Evolutionary conservation across 2,888 invertebrate species (phyloP), one percentile per base, ranked within the genome.

Genomic region (Diloba caeruleocephala): DNA sequence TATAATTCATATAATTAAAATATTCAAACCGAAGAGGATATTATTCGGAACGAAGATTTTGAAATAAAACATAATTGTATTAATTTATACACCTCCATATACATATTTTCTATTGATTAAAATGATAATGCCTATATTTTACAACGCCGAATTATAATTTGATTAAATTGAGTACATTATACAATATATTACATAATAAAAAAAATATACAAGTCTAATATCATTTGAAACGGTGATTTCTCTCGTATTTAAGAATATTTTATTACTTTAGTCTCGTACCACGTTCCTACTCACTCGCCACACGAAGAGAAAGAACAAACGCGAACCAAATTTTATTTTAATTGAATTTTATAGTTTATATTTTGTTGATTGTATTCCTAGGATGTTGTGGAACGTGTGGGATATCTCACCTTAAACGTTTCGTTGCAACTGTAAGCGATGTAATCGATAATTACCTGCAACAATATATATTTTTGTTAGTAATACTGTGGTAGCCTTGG

Each of bases 401-500:
- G 49, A 58, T 60, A 81, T 79, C 89, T 90, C 90, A 90, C 90
- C 90, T 79, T 76, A 78, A 81, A 79, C 76, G 73, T 65, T 68
- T 51, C 38, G 76, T 76, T 80, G 78, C 67, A 69, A 62, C 44
- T 59, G n/a, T n/a, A 36, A 65, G 56, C 53, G 63, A 65, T 36
- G 43, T 69, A 62, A 67, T 68, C 62, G 53, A 68, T 59, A 71
- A 71, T 83, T 89, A 92, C 92, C 92, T 92, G 92, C 78, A 92
- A 92, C 90, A 88, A 89, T 76, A 21, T 62, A 65, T 32, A 44
- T 34, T 61, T 58, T 46, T 50, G 37, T 74, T 66, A 78, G 66
- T 57, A 68, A 63, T 52, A 49, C 33, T 64, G 33, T 51, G 48
- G 46, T 57, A 56, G 59, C 74, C 70, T 71, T 74, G 74, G 46